Conservation (phyloP, 2,797 vertebrate species). For the Odontamblyopus lacepedii region DNA sequence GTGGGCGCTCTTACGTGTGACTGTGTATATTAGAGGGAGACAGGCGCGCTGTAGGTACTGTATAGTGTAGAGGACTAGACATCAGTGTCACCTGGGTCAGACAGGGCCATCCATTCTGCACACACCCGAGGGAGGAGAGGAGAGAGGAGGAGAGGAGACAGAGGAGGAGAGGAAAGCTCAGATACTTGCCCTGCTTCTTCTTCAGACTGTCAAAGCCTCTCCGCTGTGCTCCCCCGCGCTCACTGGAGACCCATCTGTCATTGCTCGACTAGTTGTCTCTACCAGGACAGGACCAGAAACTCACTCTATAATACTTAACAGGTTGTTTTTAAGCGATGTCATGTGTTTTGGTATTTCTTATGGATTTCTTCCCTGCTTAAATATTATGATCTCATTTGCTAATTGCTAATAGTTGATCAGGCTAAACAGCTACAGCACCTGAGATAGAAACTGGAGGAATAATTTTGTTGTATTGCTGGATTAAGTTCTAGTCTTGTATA, state of each 20-base stretch:
- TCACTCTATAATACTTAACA: neutral
- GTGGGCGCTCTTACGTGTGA: slow-evolving; percentile 14
- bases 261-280: slow-evolving; percentile 70
- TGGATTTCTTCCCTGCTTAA: neutral
- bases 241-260: slow-evolving; percentile 77
- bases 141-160: slow-evolving; percentile 24
- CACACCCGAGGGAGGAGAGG: slow-evolving; percentile 66
- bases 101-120: slow-evolving; percentile 77
- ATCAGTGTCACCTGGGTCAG: slow-evolving; percentile 75
- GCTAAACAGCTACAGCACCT: neutral
- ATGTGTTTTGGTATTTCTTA: neutral
- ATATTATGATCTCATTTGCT: neutral
- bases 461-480: slow-evolving; percentile 64
- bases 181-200: slow-evolving; percentile 70
- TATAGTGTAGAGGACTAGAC: slow-evolving; percentile 67
- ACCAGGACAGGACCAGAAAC: slow-evolving; percentile 55
- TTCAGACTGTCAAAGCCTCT: slow-evolving; percentile 74
- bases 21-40: slow-evolving; percentile 44
- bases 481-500: neutral
- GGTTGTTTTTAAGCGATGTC: neutral
- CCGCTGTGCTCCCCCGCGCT: slow-evolving; percentile 72
- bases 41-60: slow-evolving; percentile 73
- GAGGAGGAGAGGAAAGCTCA: slow-evolving; percentile 28
- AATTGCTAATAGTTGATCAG: neutral
- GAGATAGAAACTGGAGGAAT: slow-evolving; percentile 49